Evolutionary conservation across 1,140 invertebrate species (phyloP).

Genomic region (Drosophila seguyi): DNA sequence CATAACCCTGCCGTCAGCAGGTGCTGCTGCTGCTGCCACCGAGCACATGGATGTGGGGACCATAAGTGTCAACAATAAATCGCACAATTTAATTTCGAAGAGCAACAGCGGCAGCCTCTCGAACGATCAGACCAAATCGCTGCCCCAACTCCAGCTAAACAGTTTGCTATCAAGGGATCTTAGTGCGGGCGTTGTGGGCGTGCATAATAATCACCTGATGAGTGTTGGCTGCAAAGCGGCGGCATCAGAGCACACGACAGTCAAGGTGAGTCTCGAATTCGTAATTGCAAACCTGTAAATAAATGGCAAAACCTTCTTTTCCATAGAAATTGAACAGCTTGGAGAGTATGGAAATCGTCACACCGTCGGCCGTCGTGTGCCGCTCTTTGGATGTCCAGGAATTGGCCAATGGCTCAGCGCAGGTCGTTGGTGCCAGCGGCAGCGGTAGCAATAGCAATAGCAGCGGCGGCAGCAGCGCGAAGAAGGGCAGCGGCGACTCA

Average conservation of each 20-base stretch:
- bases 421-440: constrained; percentile 52
- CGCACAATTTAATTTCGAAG: constrained; percentile 32
- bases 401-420: constrained; percentile 47
- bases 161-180: constrained; percentile 48
- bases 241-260: constrained; percentile 49
- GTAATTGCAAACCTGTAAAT: neutral
- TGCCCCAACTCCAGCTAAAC: constrained; percentile 31
- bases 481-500: constrained; percentile 55
- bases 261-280: constrained; percentile 48
- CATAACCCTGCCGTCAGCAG: constrained; percentile 27
- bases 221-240: constrained; percentile 25
- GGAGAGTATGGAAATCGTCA: constrained; percentile 44
- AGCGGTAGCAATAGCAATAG: constrained; percentile 5
- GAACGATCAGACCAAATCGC: constrained; percentile 18
- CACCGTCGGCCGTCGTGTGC: constrained; percentile 6
- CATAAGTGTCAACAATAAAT: constrained; percentile 14
- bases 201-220: constrained; percentile 47
- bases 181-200: neutral
- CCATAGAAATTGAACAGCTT: constrained; percentile 49
- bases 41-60: constrained; percentile 26
- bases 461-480: constrained; percentile 17
- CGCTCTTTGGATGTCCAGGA: constrained; percentile 59
- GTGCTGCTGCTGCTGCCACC: constrained; percentile 4
- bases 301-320: neutral
- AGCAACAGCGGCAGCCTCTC: constrained; percentile 39